These are phyloP conservation scores for Mugil cephalus DNA, from an alignment of 2,113 vertebrate species.

Conservation along the genomic window DNA sequence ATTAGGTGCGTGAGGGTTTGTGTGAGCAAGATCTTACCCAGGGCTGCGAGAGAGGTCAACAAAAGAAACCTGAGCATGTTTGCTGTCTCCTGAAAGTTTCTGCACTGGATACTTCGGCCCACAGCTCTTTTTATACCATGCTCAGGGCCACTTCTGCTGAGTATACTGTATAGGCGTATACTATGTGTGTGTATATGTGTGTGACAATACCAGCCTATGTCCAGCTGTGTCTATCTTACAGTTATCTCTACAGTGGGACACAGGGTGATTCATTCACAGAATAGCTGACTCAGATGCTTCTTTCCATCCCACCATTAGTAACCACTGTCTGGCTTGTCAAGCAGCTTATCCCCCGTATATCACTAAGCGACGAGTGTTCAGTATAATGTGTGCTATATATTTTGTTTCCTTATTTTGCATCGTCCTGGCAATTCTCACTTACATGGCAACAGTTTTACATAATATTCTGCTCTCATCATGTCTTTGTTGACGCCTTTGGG, in stretches of 20 bases:
- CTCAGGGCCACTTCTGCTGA: neutral
- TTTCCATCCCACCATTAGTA: slow-evolving; percentile 20
- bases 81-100: slow-evolving; percentile 57
- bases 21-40: slow-evolving; percentile 80
- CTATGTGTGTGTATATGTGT: slow-evolving; percentile 5
- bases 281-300: slow-evolving; percentile 39
- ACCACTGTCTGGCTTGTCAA: neutral
- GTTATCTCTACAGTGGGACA: slow-evolving; percentile 54
- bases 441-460: neutral
- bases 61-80: slow-evolving; percentile 86
- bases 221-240: slow-evolving; percentile 73
- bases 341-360: neutral
- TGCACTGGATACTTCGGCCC: neutral
- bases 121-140: slow-evolving; percentile 73
- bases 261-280: neutral
- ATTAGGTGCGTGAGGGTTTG: neutral
- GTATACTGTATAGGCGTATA: too few species aligned
- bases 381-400: too few species aligned
- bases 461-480: neutral
- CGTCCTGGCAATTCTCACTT: neutral
- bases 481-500: neutral
- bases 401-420: neutral
- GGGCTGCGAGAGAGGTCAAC: slow-evolving; percentile 82
- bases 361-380: neutral
- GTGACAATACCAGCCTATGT: slow-evolving; percentile 1